Evolutionary conservation across 2,113 vertebrate species (phyloP).

Genomic region (Alligator mississippiensis): DNA sequence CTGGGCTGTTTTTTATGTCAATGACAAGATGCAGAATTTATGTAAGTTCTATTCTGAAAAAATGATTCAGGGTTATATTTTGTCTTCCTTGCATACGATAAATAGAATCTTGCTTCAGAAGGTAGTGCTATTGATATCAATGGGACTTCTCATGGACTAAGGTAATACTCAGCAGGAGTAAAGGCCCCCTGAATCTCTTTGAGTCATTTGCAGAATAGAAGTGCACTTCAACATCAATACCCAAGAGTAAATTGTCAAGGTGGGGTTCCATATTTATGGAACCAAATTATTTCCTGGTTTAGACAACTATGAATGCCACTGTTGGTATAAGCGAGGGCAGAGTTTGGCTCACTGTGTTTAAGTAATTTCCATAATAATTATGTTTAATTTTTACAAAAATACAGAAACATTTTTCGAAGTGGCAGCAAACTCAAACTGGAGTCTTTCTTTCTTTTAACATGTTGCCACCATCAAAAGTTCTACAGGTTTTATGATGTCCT

Average conservation of each 20-base stretch:
- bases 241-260: background rate
- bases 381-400: background rate
- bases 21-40: background rate
- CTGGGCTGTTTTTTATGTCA: background rate
- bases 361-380: background rate
- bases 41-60: background rate
- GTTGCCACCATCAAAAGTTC: background rate
- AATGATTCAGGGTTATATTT: background rate
- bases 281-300: background rate
- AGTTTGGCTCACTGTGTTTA: background rate
- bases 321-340: fast-evolving
- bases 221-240: background rate
- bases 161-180: background rate
- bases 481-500: background rate
- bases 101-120: background rate
- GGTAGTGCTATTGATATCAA: background rate
- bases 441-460: background rate
- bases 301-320: background rate
- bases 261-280: background rate
- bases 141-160: background rate
- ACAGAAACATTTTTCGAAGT: background rate
- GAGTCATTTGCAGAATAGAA: background rate
- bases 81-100: background rate
- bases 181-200: background rate
- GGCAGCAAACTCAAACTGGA: background rate